Conservation (phyloP, 2,888 invertebrate genomes). For the Pristionchus exspectatus region DNA sequence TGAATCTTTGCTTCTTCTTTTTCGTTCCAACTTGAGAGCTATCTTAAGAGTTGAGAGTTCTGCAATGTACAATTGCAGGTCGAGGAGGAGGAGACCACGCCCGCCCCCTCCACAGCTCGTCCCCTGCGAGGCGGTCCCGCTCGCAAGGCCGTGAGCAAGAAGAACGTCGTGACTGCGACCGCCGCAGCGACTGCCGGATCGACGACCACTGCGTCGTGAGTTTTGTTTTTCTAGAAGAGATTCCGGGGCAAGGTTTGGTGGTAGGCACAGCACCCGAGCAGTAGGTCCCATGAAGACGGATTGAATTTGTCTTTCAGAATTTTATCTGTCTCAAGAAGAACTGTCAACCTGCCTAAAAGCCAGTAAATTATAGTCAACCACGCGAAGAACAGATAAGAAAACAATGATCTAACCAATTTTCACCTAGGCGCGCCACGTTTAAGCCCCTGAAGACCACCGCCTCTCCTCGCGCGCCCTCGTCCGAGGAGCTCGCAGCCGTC, state of each 20-base stretch:
- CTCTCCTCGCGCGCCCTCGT: neutral
- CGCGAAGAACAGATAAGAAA: too few relatives aligned
- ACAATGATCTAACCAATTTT: neutral
- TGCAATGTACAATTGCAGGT: slow-evolving; percentile 53
- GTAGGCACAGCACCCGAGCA: too few relatives aligned
- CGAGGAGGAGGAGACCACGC: slow-evolving; percentile 57
- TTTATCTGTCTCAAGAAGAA: too few relatives aligned
- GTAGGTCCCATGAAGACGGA: too few relatives aligned
- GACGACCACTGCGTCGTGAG: slow-evolving; percentile 42
- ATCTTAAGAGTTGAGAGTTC: neutral
- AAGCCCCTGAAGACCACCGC: slow-evolving; percentile 35
- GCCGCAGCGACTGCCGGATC: neutral
- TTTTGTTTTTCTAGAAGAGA: too few relatives aligned
- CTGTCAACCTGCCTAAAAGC: too few relatives aligned
- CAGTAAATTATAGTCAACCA: too few relatives aligned
- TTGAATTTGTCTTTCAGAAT: too few relatives aligned
- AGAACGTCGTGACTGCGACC: neutral
- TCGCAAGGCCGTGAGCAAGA: neutral
- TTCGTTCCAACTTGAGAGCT: neutral
- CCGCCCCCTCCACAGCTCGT: slow-evolving; percentile 10
- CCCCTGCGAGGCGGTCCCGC: neutral
- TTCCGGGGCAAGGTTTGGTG: too few relatives aligned
- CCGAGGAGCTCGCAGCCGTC: neutral
- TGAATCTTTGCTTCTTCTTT: neutral
- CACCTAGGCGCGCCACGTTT: slow-evolving; percentile 40